Base-by-base conservation (phyloP, 2,888 invertebrate species). In the Brachyopa scutellaris region DNA sequence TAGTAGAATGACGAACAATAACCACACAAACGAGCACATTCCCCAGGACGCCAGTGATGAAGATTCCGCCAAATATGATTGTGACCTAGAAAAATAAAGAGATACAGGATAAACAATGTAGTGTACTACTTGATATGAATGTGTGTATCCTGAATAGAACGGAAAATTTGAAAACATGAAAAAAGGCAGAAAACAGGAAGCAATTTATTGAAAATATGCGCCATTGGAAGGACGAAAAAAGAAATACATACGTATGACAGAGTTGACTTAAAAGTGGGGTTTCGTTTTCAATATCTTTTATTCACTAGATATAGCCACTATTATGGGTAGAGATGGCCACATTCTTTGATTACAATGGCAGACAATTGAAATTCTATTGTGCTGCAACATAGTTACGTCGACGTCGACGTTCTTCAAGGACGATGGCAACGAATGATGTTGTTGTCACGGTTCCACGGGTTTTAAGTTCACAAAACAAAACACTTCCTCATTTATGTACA, bases 1-100 rank as follows among this genome's bases (percentile, higher is more conserved):
- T 95, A 5, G 94, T 93, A 0, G 94, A 92, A 87, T 97, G 96
- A 29, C 93, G 93, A 6, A 95, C 93, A 61, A 97, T 97, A 9
- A 97, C 97, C 40, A 95, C 92, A 87, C 97, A 97, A 5, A 97
- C 97, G 2, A 94, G 93, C 21, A 95, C 91, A 88, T 97, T 97
- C 2, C 97, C 97, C 49, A 95, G 91, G 31, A 97, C 92, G 0
- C 97, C 97, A 0, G 96, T 95, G 49, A 97, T 90, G 89, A 97
- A 97, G 79, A 97, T 95, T 66, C 93, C 89, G 78, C 94, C 91
- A 87, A 97, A 95, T 29, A 95, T 92, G 62, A 94, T 92, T 0
- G 95, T 95, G 92, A 90, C 87, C 90, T 90, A 85, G 5, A 87
- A 87, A 76, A n/a, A 80, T 42, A 38, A 17, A 69, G 70, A 13